phyloP scores from a whole-genome alignment of 2,888 invertebrate species.

The Furcula furcula region DNA sequence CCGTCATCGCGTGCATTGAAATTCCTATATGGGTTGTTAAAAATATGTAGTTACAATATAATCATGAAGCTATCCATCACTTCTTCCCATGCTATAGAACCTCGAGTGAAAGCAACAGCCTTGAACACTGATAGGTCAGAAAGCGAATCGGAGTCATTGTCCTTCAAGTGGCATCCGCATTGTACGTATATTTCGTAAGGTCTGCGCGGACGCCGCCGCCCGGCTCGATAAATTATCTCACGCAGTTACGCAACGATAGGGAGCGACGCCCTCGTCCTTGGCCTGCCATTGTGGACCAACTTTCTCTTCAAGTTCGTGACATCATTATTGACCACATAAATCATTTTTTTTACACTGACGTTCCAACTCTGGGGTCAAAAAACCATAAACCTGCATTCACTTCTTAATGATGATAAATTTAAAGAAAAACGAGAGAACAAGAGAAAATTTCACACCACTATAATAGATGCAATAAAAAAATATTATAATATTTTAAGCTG shows the following conservation, averaged over 20 bases:
- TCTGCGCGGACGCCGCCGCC: slow-evolving; percentile 18
- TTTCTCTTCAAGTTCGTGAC: slow-evolving; percentile 60
- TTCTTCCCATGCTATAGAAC: slow-evolving; percentile 16
- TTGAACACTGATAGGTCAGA: slow-evolving; percentile 36
- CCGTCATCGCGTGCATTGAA: neutral
- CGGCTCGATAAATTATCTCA: slow-evolving; percentile 27
- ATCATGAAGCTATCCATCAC: slow-evolving; percentile 3
- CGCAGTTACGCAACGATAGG: slow-evolving; percentile 42
- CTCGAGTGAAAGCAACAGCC: slow-evolving; percentile 47
- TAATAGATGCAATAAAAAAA: no score
- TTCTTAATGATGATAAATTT: slow-evolving; percentile 18
- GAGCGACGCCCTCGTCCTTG: slow-evolving; percentile 77
- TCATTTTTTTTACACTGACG: slow-evolving; percentile 36
- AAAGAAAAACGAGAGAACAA: no score
- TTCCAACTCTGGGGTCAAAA: slow-evolving; percentile 33
- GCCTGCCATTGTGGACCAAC: slow-evolving; percentile 49
- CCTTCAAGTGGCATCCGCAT: slow-evolving; percentile 62
- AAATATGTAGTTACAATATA: neutral
- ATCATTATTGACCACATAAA: slow-evolving; percentile 33
- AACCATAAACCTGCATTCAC: slow-evolving; percentile 29
- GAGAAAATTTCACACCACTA: no score
- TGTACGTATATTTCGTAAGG: slow-evolving; percentile 40
- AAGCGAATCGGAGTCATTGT: slow-evolving; percentile 55
- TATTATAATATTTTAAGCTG: no score
- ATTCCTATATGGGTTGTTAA: neutral